Base-by-base conservation (phyloP, 2,888 invertebrate genomes). In the Myathropa florea region DNA sequence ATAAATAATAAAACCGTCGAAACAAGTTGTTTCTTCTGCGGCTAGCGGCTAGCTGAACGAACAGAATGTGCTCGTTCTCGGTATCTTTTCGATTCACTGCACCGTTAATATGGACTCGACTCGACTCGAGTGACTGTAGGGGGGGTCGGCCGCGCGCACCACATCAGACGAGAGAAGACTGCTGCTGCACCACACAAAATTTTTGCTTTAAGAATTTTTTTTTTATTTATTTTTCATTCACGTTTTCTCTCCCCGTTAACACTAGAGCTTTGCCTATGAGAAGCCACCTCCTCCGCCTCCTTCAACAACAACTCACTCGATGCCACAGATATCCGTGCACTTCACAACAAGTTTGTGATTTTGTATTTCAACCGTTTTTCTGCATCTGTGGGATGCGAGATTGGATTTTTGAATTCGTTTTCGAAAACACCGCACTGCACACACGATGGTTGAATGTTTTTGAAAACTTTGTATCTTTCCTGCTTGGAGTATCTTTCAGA, bases 1-100 rank as follows among this genome's bases (percentile, higher is more conserved):
- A 59, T 57, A 64, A 71, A n/a, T 23, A 65, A 57, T 75, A 78
- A n/a, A 71, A 59, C 77, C 57, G 59, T 68, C 33, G 36, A 86
- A 86, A 82, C 86, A 86, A 86, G 83, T 86, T 83, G 86, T 75
- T 78, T 83, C 78, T 82, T 77, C 55, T 73, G 57, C 24, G 82
- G 73, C 72, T 57, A 78, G 63, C 75, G 70, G 46, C 39, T 23
- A 26, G 60, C 70, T 60, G 55, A 72, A 24, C 76, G 84, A 60
- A 65, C 71, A 83, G 75, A 79, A 78, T 75, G 73, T 53, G 68
- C 63, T 46, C 46, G 46, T 46, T 46, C 46, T 46, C 46, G 46
- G 67, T 61, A 86, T 64, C 73, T 82, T 79, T 86, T 82, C 75
- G 59, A 83, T 83, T 83, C 86, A 83, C 86, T 86, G 78, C 86